Conservation (phyloP, 2,888 invertebrate genomes). For the Polydrusus tereticollis region DNA sequence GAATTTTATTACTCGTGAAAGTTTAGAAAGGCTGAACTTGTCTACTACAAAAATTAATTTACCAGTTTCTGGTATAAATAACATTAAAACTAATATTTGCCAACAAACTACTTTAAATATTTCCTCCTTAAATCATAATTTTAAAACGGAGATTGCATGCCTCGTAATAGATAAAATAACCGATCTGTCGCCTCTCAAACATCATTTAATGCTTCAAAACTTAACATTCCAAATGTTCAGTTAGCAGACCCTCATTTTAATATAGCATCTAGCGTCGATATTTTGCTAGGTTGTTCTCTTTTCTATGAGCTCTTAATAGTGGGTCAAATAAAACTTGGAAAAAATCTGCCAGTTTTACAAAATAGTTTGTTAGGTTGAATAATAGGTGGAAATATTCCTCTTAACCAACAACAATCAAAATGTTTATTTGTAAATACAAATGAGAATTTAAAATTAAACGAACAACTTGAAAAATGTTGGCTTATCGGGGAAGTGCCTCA, state of each 20-base stretch:
- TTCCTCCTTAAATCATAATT: constrained; percentile 4
- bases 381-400: constrained; percentile 14
- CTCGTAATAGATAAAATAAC: constrained; percentile 7
- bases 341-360: constrained; percentile 23
- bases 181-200: background rate
- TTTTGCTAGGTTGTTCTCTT: no score
- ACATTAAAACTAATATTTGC: constrained; percentile 36
- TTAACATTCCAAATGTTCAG: constrained; percentile 35
- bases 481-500: background rate
- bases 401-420: background rate
- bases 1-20: constrained; percentile 7
- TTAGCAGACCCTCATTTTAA: constrained; percentile 35
- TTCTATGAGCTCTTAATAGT: constrained; percentile 24
- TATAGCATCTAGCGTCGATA: constrained; percentile 29
- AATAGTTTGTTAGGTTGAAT: constrained; percentile 15
- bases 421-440: constrained; percentile 1
- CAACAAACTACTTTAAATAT: constrained; percentile 6
- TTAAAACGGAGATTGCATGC: background rate
- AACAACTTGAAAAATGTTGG: constrained; percentile 12
- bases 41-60: constrained; percentile 19
- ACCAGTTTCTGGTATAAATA: constrained; percentile 38
- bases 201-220: constrained; percentile 23
- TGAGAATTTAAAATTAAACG: background rate
- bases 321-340: constrained; percentile 24
- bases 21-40: constrained; percentile 26